These are phyloP conservation scores for Scleropages formosus DNA, from an alignment of 2,797 vertebrate genomes.

Conservation along the genomic window DNA sequence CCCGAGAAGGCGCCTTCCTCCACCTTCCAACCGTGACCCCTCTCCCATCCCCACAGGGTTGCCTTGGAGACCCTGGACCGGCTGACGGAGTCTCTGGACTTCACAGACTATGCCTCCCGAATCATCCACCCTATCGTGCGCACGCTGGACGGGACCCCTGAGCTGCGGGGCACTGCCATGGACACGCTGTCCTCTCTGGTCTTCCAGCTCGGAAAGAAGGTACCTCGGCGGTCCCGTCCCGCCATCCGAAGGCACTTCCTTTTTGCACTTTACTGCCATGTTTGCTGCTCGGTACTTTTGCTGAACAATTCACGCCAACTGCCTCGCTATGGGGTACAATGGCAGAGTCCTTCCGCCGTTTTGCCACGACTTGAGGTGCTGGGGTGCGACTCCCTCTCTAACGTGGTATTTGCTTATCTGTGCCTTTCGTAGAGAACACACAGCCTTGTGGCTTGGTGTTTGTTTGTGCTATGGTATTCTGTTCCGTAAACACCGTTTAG, in stretches of 20 bases:
- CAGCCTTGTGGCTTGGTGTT: background rate
- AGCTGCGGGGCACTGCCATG: conserved; percentile 89
- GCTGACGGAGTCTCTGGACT: conserved; percentile 93
- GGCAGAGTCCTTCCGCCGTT: background rate
- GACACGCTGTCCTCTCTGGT: conserved; percentile 95
- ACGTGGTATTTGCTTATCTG: too few relatives aligned
- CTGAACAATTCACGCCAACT: too few relatives aligned
- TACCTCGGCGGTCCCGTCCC: conserved; percentile 44
- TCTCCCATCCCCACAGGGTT: conserved; percentile 67
- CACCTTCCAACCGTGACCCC: too few relatives aligned
- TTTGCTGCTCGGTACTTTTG: too few relatives aligned
- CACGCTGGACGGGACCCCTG: conserved; percentile 88
- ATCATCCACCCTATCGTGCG: conserved; percentile 96
- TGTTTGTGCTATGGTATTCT: background rate
- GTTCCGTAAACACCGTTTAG: background rate
- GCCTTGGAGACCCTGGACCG: conserved; percentile 93
- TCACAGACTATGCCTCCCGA: conserved; percentile 94
- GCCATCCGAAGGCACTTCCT: background rate
- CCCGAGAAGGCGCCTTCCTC: too few relatives aligned
- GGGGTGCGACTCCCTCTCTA: too few relatives aligned
- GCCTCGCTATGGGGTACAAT: too few relatives aligned
- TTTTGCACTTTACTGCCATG: background rate
- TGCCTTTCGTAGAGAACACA: background rate
- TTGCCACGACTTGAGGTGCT: background rate
- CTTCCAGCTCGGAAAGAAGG: conserved; percentile 98